Evolutionary conservation across 2,113 vertebrate species (phyloP).

Genomic region (Dolichotis patagonum): DNA sequence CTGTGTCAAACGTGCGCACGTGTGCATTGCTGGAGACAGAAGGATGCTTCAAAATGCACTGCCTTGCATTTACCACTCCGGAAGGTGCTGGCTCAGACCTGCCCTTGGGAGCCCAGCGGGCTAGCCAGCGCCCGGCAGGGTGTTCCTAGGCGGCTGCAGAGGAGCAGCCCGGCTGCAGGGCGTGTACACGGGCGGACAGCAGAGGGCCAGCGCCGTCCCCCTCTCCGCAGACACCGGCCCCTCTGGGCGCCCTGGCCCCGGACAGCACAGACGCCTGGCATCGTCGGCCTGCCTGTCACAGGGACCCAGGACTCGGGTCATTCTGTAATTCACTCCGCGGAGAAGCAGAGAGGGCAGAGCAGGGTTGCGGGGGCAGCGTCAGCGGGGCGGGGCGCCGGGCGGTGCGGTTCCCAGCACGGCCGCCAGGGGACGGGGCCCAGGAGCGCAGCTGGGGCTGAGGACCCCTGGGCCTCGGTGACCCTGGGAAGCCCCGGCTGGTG

Average conservation of each 20-base stretch:
- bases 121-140: not conserved
- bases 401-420: not conserved
- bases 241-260: not conserved
- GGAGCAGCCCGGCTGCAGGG: no score
- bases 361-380: not conserved
- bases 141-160: not conserved
- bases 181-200: accelerated
- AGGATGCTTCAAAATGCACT: not conserved
- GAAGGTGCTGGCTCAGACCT: not conserved
- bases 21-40: not conserved
- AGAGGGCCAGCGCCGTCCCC: not conserved
- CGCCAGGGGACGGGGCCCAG: not conserved
- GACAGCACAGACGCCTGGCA: not conserved
- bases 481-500: not conserved
- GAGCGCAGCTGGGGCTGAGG: not conserved
- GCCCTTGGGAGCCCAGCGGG: not conserved
- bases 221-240: not conserved
- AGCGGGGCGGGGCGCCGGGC: not conserved
- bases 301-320: not conserved
- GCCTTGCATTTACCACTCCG: not conserved
- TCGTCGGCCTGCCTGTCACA: not conserved
- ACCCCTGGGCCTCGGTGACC: not conserved
- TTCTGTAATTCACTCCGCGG: not conserved
- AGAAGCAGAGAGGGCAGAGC: not conserved
- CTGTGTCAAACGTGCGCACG: not conserved